Base-by-base conservation (phyloP, 2,888 invertebrate genomes). In the Auanema freiburgensis region DNA sequence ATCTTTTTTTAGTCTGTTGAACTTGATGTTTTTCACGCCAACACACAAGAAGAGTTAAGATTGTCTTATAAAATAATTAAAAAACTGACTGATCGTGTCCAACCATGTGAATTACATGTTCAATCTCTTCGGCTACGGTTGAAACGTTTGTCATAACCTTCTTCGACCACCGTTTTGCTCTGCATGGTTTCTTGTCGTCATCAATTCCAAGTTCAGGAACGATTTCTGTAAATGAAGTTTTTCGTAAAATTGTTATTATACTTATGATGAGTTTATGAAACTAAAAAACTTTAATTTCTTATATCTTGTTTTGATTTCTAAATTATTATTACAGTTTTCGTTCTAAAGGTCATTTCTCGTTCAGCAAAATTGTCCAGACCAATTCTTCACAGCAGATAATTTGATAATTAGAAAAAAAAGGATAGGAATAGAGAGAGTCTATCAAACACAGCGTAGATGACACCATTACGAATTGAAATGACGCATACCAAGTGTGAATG, bases 91-190 rank as follows among this genome's bases (percentile, higher is more conserved):
- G 81, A 64, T 81, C 80, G 52, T 74, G 73, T 14, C 68, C 63
- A 55, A 77, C 79, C 41, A 79, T 72, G 55, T 81, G 77, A 57
- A 80, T 79, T 50, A 79, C 80, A 64, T 78, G 78, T 52, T 81
- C 81, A 44, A 81, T 71, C 57, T 79, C 81, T 54, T 79, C 78
- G 52, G 76, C 78, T 16, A 80, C 73, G 16, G 71, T 77, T 18
- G 76, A 76, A 40, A 81, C 75, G 62, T 76, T 76, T 60, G 76
- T 66, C 63, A 72, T 76, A 51, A 80, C 70, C 52, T 78, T 77
- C 44, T 72, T 68, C 12, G 81, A 79, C 79, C 81, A 79, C 53
- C 79, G 76, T n/a, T 62, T 16, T 1, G 51, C n/a, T 14, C 49
- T 58, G 10, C 23, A 11, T 49, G 71, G 71, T 65, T 69, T 71